A percentile compares a stretch with the other conserved stretches of the same genome.
Conservation (phyloP, 2,113 vertebrate genomes). For the Pituophis catenifer region DNA sequence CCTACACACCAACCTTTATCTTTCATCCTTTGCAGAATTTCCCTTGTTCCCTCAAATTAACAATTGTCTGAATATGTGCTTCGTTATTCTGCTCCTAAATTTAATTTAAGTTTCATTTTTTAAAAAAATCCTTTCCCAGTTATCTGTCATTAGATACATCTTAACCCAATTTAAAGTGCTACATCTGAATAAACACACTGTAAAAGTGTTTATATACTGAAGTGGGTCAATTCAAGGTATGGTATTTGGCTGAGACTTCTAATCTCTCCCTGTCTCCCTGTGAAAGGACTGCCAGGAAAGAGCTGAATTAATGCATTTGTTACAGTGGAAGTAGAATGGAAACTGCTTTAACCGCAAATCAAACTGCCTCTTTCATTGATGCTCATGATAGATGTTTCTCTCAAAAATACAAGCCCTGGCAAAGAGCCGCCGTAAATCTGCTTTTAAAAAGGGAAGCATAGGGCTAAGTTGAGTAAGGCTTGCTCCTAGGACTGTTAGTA, state of each 20-base stretch:
- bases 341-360: conserved; percentile 81
- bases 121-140: conserved; percentile 49
- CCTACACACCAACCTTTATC: conserved; percentile 27
- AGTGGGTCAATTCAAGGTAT: conserved; percentile 87
- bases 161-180: conserved; percentile 85
- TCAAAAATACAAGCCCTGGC: conserved; percentile 80
- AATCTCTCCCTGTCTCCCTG: conserved; percentile 83
- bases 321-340: conserved; percentile 84
- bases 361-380: conserved; percentile 83
- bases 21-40: conserved; percentile 50
- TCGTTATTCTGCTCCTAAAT: conserved; percentile 68
- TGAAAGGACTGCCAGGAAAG: conserved; percentile 77
- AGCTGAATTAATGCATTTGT: conserved; percentile 88
- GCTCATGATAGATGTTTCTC: conserved; percentile 79
- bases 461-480: conserved; percentile 75
- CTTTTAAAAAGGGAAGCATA: conserved; percentile 74
- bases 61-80: conserved; percentile 67
- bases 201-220: conserved; percentile 87
- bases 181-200: conserved; percentile 88
- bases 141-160: conserved; percentile 82
- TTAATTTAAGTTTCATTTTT: conserved; percentile 62
- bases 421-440: conserved; percentile 70
- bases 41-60: conserved; percentile 35
- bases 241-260: conserved; percentile 83
- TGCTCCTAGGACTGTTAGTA: conserved; percentile 68